Percentiles rank a stretch among this genome's conserved stretches.
These are phyloP conservation scores for Bursaphelenchus mucronatus DNA, from an alignment of 1,140 invertebrate genomes.

Conservation along the genomic window DNA sequence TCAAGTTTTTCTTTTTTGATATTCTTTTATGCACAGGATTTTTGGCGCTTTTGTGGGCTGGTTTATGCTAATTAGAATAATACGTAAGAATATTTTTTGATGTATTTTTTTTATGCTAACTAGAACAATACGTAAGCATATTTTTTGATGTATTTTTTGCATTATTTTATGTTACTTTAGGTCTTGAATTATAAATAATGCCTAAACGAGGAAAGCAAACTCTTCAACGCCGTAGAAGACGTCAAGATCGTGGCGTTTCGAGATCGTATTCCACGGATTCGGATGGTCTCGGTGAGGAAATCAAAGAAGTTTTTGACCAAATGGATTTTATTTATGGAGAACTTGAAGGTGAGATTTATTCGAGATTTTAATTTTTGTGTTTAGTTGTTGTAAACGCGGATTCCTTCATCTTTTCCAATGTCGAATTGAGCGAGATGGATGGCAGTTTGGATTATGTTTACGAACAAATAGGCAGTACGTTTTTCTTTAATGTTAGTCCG, in stretches of 20 bases:
- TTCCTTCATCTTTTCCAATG: constrained; percentile 1
- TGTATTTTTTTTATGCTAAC: no score
- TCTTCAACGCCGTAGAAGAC: background rate
- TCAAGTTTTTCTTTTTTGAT: no score
- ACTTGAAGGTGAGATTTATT: constrained; percentile 10
- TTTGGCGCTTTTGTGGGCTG: no score
- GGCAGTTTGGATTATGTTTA: constrained; percentile 9
- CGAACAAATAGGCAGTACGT: constrained; percentile 23
- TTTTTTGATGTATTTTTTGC: no score
- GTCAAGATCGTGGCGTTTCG: background rate
- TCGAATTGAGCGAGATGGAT: constrained; percentile 13
- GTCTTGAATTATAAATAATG: background rate
- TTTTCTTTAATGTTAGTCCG: background rate
- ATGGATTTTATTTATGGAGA: constrained; percentile 21
- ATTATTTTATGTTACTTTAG: no score
- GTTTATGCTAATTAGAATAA: no score
- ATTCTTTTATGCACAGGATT: no score
- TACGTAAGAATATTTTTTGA: no score
- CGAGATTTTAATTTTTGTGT: background rate
- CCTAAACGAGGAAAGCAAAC: constrained; percentile 11
- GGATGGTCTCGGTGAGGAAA: constrained; percentile 5
- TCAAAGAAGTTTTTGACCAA: constrained; percentile 16
- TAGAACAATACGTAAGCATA: no score
- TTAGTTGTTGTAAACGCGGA: constrained; percentile 12
- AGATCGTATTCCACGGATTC: background rate